These are phyloP conservation scores for Stenodema calcarata DNA, from an alignment of 2,888 invertebrate species.

Conservation along the genomic window DNA sequence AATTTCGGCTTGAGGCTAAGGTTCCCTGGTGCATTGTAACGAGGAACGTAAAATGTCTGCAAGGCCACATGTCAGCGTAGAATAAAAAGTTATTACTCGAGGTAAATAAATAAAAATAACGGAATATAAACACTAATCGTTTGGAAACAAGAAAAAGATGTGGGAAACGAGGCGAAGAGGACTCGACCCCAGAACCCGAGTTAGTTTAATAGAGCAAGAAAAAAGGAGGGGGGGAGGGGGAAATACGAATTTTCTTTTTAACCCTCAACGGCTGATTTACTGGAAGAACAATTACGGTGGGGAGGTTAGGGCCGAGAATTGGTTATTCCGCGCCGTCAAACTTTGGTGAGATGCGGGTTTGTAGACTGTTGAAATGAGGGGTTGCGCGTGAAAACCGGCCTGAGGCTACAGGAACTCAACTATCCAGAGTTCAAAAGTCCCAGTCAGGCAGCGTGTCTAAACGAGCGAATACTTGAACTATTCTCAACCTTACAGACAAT, in stretches of 20 bases:
- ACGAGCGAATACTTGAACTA: too few relatives aligned
- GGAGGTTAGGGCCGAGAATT: background rate
- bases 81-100: too few relatives aligned
- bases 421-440: too few relatives aligned
- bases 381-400: background rate
- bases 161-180: background rate
- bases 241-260: background rate
- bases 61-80: too few relatives aligned
- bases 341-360: background rate
- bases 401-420: too few relatives aligned
- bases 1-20: too few relatives aligned
- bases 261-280: background rate
- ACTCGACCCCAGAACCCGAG: background rate
- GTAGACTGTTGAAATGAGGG: background rate
- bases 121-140: background rate
- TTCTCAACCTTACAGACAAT: too few relatives aligned
- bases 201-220: background rate
- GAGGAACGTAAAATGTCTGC: too few relatives aligned
- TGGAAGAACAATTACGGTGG: background rate
- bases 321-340: slow-evolving; percentile 13
- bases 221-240: background rate
- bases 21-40: too few relatives aligned
- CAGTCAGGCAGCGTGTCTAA: too few relatives aligned
- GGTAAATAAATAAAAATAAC: too few relatives aligned
- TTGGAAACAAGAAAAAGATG: background rate